These are phyloP conservation scores for Andrena trimmerana DNA, from an alignment of 2,888 invertebrate genomes.

Conservation along the genomic window DNA sequence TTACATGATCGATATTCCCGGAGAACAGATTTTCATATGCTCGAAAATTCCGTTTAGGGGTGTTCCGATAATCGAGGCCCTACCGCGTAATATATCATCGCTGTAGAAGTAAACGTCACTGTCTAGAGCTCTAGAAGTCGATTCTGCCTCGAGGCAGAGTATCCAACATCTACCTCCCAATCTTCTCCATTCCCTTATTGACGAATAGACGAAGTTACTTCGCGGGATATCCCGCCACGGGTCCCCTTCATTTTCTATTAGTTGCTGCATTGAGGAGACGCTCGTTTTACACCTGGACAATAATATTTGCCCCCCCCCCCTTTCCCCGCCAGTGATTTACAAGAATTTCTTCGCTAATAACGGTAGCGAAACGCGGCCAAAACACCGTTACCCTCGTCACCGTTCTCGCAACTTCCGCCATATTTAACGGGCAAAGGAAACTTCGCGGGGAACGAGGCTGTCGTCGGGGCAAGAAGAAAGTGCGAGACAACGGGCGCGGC, in stretches of 20 bases:
- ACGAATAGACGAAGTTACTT: no score
- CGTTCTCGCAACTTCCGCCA: slow-evolving; percentile 42
- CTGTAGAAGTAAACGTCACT: slow-evolving; percentile 31
- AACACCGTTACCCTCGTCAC: slow-evolving; percentile 26
- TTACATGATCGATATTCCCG: slow-evolving; percentile 54
- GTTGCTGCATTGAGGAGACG: no score
- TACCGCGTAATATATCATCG: slow-evolving; percentile 43
- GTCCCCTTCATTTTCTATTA: no score
- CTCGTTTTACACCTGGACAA: no score
- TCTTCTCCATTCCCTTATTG: no score
- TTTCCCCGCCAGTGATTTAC: neutral
- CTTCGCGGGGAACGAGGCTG: slow-evolving; percentile 24
- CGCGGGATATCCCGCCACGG: no score
- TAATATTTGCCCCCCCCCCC: no score
- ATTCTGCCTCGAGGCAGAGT: neutral
- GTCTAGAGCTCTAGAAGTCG: neutral
- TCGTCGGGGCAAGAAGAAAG: slow-evolving; percentile 51
- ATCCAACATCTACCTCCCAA: no score
- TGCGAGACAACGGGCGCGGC: slow-evolving; percentile 48
- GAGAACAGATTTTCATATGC: slow-evolving; percentile 54
- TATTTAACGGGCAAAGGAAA: slow-evolving; percentile 52
- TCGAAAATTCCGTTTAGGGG: slow-evolving; percentile 51
- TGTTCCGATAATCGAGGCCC: slow-evolving; percentile 46
- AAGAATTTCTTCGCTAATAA: neutral
- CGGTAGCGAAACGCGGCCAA: neutral